phyloP scores from a whole-genome alignment of 2,113 vertebrate genomes.

The Potamarius usumacintae region DNA sequence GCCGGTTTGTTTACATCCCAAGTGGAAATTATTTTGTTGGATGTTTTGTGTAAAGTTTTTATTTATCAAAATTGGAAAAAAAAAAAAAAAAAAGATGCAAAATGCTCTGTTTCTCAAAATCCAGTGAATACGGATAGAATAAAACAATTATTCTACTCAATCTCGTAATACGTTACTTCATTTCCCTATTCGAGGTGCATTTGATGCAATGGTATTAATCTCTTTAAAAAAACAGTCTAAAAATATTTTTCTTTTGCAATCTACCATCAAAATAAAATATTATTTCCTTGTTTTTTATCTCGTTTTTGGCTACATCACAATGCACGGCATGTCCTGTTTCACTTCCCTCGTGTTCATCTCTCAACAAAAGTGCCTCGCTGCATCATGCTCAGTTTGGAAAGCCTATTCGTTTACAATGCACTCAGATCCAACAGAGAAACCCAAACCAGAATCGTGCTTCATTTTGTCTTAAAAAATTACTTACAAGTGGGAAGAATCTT shows the following conservation, averaged over 20 bases:
- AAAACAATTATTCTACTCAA: too few relatives aligned
- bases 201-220: neutral
- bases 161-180: too few relatives aligned
- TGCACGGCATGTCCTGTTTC: neutral
- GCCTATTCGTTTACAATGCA: neutral
- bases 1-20: too few relatives aligned
- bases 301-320: neutral
- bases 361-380: neutral
- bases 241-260: neutral
- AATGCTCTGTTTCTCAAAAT: too few relatives aligned
- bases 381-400: neutral
- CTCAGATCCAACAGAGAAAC: neutral
- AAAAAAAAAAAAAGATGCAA: too few relatives aligned
- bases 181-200: neutral
- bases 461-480: constrained; percentile 54
- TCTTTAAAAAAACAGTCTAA: neutral
- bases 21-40: too few relatives aligned
- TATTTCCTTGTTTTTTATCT: neutral
- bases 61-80: too few relatives aligned
- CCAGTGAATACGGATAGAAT: too few relatives aligned
- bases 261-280: neutral
- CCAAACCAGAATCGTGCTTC: neutral
- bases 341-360: neutral
- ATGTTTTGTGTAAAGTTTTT: too few relatives aligned
- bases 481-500: constrained; percentile 95